These are phyloP conservation scores for Lanistes nyassanus DNA, from an alignment of 1,140 invertebrate genomes.

Conservation along the genomic window DNA sequence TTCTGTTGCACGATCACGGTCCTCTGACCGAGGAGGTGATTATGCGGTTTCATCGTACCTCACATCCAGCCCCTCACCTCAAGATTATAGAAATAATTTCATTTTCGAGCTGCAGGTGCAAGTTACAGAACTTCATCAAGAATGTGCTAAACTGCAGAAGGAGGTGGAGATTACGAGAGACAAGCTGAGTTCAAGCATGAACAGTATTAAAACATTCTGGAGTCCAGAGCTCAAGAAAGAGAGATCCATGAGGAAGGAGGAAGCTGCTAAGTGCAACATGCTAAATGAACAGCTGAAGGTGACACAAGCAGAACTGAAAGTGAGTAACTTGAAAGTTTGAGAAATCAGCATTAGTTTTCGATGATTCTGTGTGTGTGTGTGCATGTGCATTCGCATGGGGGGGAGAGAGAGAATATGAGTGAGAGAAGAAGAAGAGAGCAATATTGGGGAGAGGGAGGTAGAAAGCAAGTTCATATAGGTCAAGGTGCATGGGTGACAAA, in stretches of 20 bases:
- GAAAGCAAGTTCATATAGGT: no score
- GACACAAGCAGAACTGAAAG: constrained; percentile 97
- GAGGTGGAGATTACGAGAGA: constrained; percentile 97
- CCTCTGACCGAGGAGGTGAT: constrained; percentile 47
- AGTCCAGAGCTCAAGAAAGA: constrained; percentile 99
- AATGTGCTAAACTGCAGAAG: constrained; percentile 94
- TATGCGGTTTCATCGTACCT: constrained; percentile 36
- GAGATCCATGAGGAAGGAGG: constrained; percentile 93
- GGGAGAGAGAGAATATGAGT: neutral
- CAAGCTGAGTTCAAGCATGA: constrained; percentile 98
- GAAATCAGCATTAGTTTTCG: neutral
- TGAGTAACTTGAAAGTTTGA: constrained; percentile 67
- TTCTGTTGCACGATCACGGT: constrained; percentile 47
- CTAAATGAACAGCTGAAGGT: constrained; percentile 97
- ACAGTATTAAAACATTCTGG: constrained; percentile 99
- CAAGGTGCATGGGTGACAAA: no score
- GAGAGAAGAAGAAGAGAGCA: no score
- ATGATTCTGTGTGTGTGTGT: neutral
- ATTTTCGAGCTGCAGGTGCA: constrained; percentile 93
- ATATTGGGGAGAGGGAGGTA: no score
- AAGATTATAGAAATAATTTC: constrained; percentile 58
- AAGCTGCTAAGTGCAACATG: constrained; percentile 95
- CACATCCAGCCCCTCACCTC: constrained; percentile 44
- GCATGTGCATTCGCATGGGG: neutral
- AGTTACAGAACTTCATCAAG: constrained; percentile 94